Evolutionary conservation across 2,888 invertebrate genomes (phyloP).

Genomic region (Drosophila anomelani): DNA sequence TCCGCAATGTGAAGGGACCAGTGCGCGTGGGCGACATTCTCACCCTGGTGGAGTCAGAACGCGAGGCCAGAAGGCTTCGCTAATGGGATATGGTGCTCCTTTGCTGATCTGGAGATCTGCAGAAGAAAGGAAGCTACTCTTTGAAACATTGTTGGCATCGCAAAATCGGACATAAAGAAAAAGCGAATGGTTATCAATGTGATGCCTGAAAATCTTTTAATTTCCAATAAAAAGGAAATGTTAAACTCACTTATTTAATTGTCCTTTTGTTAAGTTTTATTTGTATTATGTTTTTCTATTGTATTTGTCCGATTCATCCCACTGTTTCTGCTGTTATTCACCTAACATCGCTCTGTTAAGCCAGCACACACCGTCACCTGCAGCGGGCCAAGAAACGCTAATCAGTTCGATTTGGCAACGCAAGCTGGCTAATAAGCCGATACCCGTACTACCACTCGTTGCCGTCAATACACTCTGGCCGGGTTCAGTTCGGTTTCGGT

Average conservation of each 20-base stretch:
- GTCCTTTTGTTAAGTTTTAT: no score
- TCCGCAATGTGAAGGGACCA: slow-evolving; percentile 99
- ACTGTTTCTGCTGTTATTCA: slow-evolving; percentile 20
- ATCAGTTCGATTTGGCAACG: slow-evolving; percentile 45
- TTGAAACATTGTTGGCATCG: slow-evolving; percentile 1
- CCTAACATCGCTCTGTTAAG: slow-evolving; percentile 21
- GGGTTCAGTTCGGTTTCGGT: slow-evolving; percentile 24
- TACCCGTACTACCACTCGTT: slow-evolving; percentile 15
- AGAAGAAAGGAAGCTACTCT: slow-evolving; percentile 75
- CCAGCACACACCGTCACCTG: slow-evolving; percentile 20
- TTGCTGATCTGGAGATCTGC: slow-evolving; percentile 82
- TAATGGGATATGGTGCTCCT: slow-evolving; percentile 89
- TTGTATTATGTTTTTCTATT: neutral
- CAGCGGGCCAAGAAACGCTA: slow-evolving; percentile 40
- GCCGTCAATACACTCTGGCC: slow-evolving; percentile 27
- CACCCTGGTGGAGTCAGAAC: slow-evolving; percentile 98
- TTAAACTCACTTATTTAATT: neutral
- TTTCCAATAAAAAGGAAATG: neutral
- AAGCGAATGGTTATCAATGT: neutral
- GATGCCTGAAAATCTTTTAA: neutral
- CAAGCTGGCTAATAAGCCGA: slow-evolving; percentile 41
- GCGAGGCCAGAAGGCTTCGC: slow-evolving; percentile 99
- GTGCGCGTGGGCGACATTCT: slow-evolving; percentile 99
- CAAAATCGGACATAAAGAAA: slow-evolving; percentile 5
- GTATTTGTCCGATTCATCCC: neutral